These are phyloP conservation scores for Bufotes viridis DNA, from an alignment of 2,797 vertebrate genomes.

Conservation along the genomic window DNA sequence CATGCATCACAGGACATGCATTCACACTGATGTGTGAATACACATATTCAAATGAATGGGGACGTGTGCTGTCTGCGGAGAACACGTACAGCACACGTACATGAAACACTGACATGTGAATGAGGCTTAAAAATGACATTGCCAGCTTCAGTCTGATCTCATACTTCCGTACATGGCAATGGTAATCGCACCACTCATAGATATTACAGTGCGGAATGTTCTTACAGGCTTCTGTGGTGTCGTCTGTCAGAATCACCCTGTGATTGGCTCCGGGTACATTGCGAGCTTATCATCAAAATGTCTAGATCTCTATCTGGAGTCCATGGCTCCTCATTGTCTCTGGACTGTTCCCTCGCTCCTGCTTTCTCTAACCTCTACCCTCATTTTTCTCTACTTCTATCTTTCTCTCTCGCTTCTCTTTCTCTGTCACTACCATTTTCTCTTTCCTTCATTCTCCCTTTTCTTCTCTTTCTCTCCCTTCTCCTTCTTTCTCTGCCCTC, in stretches of 20 bases:
- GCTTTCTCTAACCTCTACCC: neutral
- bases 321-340: neutral
- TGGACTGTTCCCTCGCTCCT: neutral
- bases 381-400: neutral
- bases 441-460: neutral
- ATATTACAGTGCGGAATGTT: neutral
- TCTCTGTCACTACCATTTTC: neutral
- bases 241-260: neutral
- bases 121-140: neutral
- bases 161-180: neutral
- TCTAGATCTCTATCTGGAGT: neutral
- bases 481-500: neutral
- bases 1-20: no score
- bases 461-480: neutral
- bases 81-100: no score
- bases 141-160: neutral
- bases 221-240: neutral
- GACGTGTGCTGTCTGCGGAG: no score
- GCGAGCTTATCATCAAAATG: neutral
- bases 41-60: no score
- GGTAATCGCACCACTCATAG: neutral
- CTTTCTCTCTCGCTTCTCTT: neutral
- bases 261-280: neutral
- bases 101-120: no score
- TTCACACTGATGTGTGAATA: no score